Evolutionary conservation across 2,888 invertebrate species (phyloP), one percentile per base, ranked within the genome.

Genomic region (Spodoptera littoralis): DNA sequence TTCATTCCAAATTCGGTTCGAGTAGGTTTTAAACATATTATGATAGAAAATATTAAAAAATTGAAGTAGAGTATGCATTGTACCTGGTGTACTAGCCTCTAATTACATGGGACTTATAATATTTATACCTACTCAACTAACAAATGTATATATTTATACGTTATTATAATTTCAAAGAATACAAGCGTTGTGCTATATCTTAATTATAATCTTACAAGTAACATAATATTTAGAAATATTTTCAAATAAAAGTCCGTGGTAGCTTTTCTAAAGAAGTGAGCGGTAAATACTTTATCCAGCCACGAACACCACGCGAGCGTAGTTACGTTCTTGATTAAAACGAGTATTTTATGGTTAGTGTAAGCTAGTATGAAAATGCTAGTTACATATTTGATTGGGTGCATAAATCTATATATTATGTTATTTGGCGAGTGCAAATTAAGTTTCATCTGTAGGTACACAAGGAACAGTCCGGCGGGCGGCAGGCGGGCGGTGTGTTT

Each of bases 401-500:
- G 47, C 63, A 63, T 68, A 70, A 70, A 76, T 58, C 65, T 65
- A 57, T 56, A 60, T 64, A 70, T 56, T 54, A 73, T 64, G 42
- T 43, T 60, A 66, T 70, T 51, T 67, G 61, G 52, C 54, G 60
- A 66, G 73, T 70, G 70, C 68, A 67, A 77, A 82, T 77, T 72
- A 75, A 79, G 70, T 77, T 81, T 77, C 70, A 83, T 81, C 76
- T 70, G 55, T 68, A 67, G 61, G 65, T 72, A 81, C 74, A 82
- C 75, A 75, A 65, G 49, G 65, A 70, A 65, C 73, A 77, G 77
- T 73, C 75, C 64, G 61, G 71, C 70, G 42, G 56, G 71, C 70
- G 42, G 56, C 50, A 58, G 51, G 45, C 60, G 60, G 60, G 30
- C 30, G 18, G 18, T 57, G 67, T 87, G 77, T 91, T 88, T 91